Conservation (phyloP, 2,888 invertebrate genomes). For the Theretra japonica region DNA sequence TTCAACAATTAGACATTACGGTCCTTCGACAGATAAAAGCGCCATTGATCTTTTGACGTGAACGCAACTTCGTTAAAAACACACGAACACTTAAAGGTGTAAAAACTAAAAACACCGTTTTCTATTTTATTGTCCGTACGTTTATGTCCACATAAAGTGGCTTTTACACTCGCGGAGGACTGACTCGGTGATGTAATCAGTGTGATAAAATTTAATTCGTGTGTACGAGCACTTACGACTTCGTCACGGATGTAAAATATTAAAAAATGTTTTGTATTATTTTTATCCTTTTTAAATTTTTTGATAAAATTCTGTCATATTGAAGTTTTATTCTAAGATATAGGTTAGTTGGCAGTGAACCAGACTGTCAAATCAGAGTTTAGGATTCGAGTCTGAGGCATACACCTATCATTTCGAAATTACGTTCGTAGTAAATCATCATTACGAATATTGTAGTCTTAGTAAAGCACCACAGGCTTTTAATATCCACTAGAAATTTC, state of each 20-base stretch:
- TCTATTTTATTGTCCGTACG: slow-evolving; percentile 17
- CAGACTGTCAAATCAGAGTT: too few relatives aligned
- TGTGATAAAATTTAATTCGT: slow-evolving; percentile 12
- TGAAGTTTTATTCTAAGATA: too few relatives aligned
- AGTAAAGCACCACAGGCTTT: too few relatives aligned
- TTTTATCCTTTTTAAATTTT: slow-evolving; percentile 5
- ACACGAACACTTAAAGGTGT: not conserved
- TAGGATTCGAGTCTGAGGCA: too few relatives aligned
- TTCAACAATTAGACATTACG: not conserved
- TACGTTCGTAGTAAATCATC: too few relatives aligned
- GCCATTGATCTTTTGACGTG: slow-evolving; percentile 7
- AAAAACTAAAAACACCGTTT: slow-evolving; percentile 23
- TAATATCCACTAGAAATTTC: too few relatives aligned
- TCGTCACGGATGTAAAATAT: not conserved
- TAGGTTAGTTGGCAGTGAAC: too few relatives aligned
- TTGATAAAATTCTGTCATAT: not conserved
- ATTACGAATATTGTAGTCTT: too few relatives aligned
- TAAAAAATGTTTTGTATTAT: not conserved
- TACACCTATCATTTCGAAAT: too few relatives aligned
- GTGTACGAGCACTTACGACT: slow-evolving; percentile 7
- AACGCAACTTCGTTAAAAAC: not conserved
- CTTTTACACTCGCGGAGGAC: slow-evolving; percentile 8
- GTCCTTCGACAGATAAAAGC: slow-evolving; percentile 10
- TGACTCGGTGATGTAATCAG: slow-evolving; percentile 4
- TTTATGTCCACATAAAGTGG: slow-evolving; percentile 21